Evolutionary conservation across 2,113 vertebrate species (phyloP).

Genomic region (Atractosteus spatula): DNA sequence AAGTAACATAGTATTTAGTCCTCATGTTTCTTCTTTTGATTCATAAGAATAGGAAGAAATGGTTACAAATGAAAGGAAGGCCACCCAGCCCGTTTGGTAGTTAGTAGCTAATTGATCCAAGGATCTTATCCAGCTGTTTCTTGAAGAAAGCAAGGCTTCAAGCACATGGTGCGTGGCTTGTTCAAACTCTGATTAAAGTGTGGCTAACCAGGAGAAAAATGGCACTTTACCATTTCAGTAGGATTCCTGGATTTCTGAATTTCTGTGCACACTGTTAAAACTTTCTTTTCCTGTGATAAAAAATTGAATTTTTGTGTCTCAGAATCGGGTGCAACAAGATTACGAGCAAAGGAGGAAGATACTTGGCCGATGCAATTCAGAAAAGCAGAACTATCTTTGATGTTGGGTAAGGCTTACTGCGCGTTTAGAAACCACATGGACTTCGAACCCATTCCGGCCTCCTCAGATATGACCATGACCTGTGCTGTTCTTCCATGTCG

Average conservation of each 20-base stretch:
- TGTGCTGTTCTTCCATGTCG: slow-evolving; percentile 26
- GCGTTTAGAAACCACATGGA: neutral
- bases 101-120: no score
- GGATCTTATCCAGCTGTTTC: no score
- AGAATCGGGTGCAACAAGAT: slow-evolving; percentile 89
- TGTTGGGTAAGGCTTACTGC: slow-evolving; percentile 70
- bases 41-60: no score
- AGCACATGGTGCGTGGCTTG: neutral
- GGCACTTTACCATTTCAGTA: neutral
- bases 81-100: no score
- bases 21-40: no score
- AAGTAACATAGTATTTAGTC: no score
- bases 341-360: slow-evolving; percentile 75
- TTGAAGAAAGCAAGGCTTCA: neutral
- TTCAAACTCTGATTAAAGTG: neutral
- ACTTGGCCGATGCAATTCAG: slow-evolving; percentile 76
- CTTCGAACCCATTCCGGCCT: neutral
- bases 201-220: neutral
- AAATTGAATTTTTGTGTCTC: slow-evolving; percentile 19
- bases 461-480: no score
- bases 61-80: no score
- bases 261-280: no score
- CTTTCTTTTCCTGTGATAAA: no score
- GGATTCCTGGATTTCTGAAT: no score
- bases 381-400: slow-evolving; percentile 83